A percentile compares a stretch with the other conserved stretches of the same genome.
phyloP scores from a whole-genome alignment of 2,113 vertebrate species.

The Crotalus horridus region DNA sequence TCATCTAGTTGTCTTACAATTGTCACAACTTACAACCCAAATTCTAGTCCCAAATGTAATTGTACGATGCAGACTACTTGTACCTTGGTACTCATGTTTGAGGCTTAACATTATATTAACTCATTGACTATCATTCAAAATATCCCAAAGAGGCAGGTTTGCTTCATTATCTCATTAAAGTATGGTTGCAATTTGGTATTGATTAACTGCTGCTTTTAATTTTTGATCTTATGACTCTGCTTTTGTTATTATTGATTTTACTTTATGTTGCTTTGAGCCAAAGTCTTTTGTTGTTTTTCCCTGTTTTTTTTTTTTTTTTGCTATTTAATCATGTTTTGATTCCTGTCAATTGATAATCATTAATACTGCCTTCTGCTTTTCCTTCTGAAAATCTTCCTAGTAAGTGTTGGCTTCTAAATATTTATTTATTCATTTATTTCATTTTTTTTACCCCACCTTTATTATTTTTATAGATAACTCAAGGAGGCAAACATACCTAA shows the following conservation, averaged over 20 bases:
- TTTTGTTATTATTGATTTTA: background rate
- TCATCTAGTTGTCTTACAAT: background rate
- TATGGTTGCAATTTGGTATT: background rate
- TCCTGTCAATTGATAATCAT: background rate
- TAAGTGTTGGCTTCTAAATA: background rate
- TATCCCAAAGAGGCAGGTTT: background rate
- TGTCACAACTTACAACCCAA: background rate
- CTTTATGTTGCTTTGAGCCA: background rate
- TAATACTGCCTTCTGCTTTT: background rate
- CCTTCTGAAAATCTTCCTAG: background rate
- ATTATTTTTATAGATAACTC: background rate
- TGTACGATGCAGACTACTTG: background rate
- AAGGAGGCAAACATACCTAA: background rate
- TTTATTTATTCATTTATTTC: background rate
- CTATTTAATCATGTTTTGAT: background rate
- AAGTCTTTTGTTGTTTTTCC: background rate
- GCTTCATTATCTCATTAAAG: background rate
- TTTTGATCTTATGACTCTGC: background rate
- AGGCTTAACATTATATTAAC: background rate
- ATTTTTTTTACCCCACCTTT: background rate
- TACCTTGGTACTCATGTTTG: background rate
- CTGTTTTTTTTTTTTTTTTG: background rate
- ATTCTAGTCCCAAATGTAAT: background rate
- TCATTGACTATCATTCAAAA: background rate
- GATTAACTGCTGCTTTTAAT: background rate